Base-by-base conservation (phyloP, 2,888 invertebrate genomes). In the Trichopoda pennipes region DNA sequence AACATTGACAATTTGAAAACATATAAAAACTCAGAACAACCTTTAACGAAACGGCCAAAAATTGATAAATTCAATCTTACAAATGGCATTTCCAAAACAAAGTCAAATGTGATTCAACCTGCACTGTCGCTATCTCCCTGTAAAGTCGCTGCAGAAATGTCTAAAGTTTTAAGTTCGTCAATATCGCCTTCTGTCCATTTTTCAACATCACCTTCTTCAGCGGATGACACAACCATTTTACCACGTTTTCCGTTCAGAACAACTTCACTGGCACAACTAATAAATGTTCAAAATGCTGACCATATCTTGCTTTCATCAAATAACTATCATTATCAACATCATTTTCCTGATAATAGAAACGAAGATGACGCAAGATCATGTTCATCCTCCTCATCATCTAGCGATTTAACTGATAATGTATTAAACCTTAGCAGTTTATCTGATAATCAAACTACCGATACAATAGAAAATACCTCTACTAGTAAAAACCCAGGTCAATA, bases 31-130 rank as follows among this genome's bases (percentile, higher is more conserved):
- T 94, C 94, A 86, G 95, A 96, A 91, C 96, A 96, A 92, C 96
- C 96, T 86, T 94, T 95, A 86, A 96, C 95, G 90, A 96, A 96
- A 92, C 95, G 96, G 90, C 94, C 95, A 89, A 94, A 95, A 88
- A 94, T 95, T 85, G 94, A 94, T 78, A 88, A 85, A 81, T 78
- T 82, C 28, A 85, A 85, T 84, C 47, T 58, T 10, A 7, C 14
- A 12, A 83, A 61, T 66, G 66, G 47, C 38, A 77, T n/a, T 42
- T 70, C 23, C n/a, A 70, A 55, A 35, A 80, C 69, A 38, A 64
- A 64, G 19, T 84, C 85, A 42, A 38, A 10, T 10, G 70, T 69
- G 1, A 66, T 81, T 44, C 60, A 79, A 72, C 28, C 35, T 17
- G 58, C 80, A 38, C 47, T 79, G 35, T 44, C 85, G 3, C 83